A percentile compares a stretch with the other conserved stretches of the same genome.
Evolutionary conservation across 1,140 invertebrate species (phyloP).

Genomic region (Drosophila nikananu): DNA sequence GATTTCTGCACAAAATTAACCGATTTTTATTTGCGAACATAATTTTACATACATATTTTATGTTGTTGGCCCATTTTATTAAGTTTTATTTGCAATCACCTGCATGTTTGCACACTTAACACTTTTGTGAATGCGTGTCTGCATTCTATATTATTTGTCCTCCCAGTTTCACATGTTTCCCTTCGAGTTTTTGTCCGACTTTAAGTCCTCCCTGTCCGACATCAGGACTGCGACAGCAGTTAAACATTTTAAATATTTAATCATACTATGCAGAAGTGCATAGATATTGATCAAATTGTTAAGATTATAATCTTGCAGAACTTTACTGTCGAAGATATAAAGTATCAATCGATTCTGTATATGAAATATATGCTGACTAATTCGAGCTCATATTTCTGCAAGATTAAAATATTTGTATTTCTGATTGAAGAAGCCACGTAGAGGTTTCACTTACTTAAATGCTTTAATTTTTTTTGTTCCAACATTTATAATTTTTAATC

Average conservation of each 20-base stretch:
- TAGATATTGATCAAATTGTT: not conserved
- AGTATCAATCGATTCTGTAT: not conserved
- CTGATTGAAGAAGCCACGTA: not conserved
- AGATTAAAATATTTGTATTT: not conserved
- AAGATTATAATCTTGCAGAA: not conserved
- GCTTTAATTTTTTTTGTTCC: not conserved
- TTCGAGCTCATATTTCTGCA: not conserved
- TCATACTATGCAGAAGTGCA: no score
- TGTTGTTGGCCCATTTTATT: constrained; percentile 81
- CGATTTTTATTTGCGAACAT: constrained; percentile 62
- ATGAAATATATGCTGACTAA: not conserved
- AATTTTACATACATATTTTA: constrained; percentile 66
- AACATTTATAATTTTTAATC: not conserved
- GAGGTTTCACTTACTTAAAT: not conserved
- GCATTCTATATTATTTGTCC: constrained; percentile 48
- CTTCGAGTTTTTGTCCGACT: constrained; percentile 5
- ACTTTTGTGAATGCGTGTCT: constrained; percentile 62
- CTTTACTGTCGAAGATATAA: not conserved
- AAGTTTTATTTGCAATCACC: constrained; percentile 83
- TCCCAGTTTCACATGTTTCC: not conserved
- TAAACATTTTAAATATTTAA: not conserved
- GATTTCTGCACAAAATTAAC: constrained; percentile 81
- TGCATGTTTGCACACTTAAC: constrained; percentile 81
- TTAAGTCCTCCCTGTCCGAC: not conserved
- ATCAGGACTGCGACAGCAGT: not conserved